These are phyloP conservation scores for Elgonia sp. DNA, from an alignment of 2,888 invertebrate genomes.

Conservation along the genomic window DNA sequence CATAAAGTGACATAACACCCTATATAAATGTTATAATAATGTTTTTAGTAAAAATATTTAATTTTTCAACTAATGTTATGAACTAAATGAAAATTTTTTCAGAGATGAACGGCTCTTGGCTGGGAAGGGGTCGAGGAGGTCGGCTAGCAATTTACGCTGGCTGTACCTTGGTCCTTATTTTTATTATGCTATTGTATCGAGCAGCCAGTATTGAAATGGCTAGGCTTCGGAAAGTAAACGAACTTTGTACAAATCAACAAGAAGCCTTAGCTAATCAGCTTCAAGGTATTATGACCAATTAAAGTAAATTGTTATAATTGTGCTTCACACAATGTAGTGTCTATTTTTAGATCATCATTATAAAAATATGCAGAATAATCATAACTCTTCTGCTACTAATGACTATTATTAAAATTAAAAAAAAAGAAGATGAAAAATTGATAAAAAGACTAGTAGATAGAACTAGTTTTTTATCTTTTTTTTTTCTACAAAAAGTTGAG, in stretches of 20 bases:
- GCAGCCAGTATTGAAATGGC: slow-evolving; percentile 85
- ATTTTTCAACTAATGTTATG: not conserved
- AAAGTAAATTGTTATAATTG: too few relatives aligned
- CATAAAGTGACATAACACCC: not conserved
- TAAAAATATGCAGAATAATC: too few relatives aligned
- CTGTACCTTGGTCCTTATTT: slow-evolving; percentile 80
- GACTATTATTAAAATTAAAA: too few relatives aligned
- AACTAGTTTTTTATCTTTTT: too few relatives aligned
- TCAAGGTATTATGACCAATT: slow-evolving; percentile 81
- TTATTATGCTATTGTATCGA: slow-evolving; percentile 84
- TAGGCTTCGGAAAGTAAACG: slow-evolving; percentile 83
- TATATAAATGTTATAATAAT: not conserved
- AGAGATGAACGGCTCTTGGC: slow-evolving; percentile 86
- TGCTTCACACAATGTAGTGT: too few relatives aligned
- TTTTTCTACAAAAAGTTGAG: too few relatives aligned
- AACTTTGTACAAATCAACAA: slow-evolving; percentile 85
- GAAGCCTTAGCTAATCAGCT: slow-evolving; percentile 85
- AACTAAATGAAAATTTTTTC: slow-evolving; percentile 42
- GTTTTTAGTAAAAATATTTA: not conserved
- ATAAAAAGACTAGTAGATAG: too few relatives aligned
- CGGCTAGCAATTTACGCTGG: slow-evolving; percentile 84
- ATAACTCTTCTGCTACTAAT: too few relatives aligned
- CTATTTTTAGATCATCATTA: too few relatives aligned
- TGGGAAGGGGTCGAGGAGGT: slow-evolving; percentile 85
- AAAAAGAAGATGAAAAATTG: too few relatives aligned